Conservation (phyloP, 2,113 vertebrate species). For the Gadus macrocephalus region DNA sequence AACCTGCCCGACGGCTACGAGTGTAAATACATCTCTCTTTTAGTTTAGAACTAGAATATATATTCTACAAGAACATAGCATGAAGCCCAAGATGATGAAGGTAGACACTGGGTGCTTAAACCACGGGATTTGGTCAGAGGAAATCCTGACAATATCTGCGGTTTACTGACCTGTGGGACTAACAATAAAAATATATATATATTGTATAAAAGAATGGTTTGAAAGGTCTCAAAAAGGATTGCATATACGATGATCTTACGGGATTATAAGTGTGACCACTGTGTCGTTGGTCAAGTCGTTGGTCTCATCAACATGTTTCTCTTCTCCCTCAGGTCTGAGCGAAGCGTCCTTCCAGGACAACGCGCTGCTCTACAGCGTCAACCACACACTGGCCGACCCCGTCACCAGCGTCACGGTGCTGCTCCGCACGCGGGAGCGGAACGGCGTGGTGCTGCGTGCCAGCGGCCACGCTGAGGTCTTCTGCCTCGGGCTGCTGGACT, state of each 20-base stretch:
- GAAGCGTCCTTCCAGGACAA: constrained; percentile 80
- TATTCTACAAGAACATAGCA: neutral
- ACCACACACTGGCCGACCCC: constrained; percentile 56
- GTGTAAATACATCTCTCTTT: constrained; percentile 76
- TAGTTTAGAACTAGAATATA: neutral
- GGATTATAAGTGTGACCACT: too few species aligned
- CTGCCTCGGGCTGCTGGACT: constrained; percentile 79
- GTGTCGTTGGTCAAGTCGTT: too few species aligned
- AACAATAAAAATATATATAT: too few species aligned
- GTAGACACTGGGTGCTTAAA: neutral
- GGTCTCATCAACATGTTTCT: too few species aligned
- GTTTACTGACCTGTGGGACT: too few species aligned
- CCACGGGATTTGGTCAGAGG: too few species aligned
- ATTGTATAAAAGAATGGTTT: too few species aligned
- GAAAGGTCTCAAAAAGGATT: too few species aligned
- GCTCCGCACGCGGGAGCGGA: constrained; percentile 81
- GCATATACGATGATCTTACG: too few species aligned
- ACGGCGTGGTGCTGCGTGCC: constrained; percentile 75
- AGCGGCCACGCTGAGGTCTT: constrained; percentile 64
- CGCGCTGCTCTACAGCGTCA: constrained; percentile 70
- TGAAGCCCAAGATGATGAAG: neutral
- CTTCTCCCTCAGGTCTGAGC: constrained; percentile 74
- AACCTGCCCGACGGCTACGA: constrained; percentile 86
- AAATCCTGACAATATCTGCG: too few species aligned
- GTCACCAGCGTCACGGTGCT: constrained; percentile 75